Evolutionary conservation across 2,113 vertebrate genomes (phyloP), one percentile per base, ranked within the genome.

Genomic region (Mugil cephalus): DNA sequence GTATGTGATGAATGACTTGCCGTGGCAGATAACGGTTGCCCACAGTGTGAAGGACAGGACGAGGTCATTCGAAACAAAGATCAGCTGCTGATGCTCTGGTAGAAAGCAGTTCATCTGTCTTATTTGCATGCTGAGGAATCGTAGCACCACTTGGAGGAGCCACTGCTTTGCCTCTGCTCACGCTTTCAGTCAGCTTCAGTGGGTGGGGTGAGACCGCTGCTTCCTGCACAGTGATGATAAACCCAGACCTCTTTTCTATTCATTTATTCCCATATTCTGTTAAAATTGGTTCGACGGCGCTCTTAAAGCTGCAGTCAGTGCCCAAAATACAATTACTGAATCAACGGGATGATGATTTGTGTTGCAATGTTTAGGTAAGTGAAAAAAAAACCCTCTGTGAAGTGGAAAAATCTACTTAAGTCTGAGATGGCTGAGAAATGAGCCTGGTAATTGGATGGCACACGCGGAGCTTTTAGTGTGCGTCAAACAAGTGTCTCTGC

Each of bases 111-210:
- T 34, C 35, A 10, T 68, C 40, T 62, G 43, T 39, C 54, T 55
- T 9, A 8, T 21, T 11, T 4, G 10, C 24, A 10, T 77, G 69
- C 19, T 47, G 47, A 55, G 18, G 35, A 7, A 40, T 34, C 4
- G 18, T 6, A 17, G 54, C 50, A 39, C 87, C 89, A 87, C 84
- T 74, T 74, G 86, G 87, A 83, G 89, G 86, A 78, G 87, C 83
- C 84, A 86, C 59, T 46, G 80, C 56, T 77, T 17, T 77, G 50
- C 60, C 64, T 54, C 10, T 24, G 7, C 35, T 81, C 34, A 5
- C 8, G 34, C 36, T 34, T 67, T 30, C 39, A 47, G n/a, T 14
- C 42, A n/a, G n/a, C n/a, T n/a, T n/a, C n/a, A 9, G 65, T 38
- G 30, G 60, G 13, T 10, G 19, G 15, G 18, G 10, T 30, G 24